phyloP scores from a whole-genome alignment of 2,888 invertebrate species.

The Ariolimax columbianus region DNA sequence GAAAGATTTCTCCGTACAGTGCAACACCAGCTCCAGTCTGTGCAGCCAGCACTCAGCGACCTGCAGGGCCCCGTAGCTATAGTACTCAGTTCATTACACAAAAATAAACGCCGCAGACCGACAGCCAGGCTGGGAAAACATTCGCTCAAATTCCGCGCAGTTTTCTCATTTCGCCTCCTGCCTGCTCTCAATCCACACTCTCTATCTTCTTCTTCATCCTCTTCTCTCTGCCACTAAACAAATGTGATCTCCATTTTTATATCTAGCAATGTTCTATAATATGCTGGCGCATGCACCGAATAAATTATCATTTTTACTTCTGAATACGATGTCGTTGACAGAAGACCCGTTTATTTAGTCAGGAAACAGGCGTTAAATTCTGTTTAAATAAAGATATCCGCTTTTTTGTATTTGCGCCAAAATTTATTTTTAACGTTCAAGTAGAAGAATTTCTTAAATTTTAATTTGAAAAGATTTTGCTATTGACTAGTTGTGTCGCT shows the following conservation, averaged over 20 bases:
- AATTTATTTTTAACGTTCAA: neutral
- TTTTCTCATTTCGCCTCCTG: constrained; percentile 6
- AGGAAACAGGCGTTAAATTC: constrained; percentile 1
- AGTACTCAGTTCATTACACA: constrained; percentile 12
- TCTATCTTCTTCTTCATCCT: neutral
- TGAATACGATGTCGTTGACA: neutral
- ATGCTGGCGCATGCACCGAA: constrained; percentile 16
- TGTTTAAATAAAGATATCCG: neutral
- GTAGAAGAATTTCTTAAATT: neutral
- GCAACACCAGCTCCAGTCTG: neutral
- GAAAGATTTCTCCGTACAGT: neutral
- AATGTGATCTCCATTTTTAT: neutral
- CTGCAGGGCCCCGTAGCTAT: neutral
- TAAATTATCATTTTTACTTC: constrained; percentile 15
- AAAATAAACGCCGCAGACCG: neutral
- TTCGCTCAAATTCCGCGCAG: constrained; percentile 14
- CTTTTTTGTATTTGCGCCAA: neutral
- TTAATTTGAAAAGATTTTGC: neutral
- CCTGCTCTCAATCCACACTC: neutral
- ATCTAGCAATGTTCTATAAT: neutral
- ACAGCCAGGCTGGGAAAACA: neutral
- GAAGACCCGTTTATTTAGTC: neutral
- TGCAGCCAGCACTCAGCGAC: neutral
- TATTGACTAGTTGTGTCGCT: too few relatives aligned
- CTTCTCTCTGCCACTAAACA: neutral